Evolutionary conservation across 1,140 invertebrate species (phyloP), one percentile per base, ranked within the genome.

Genomic region (Aphis craccivora): DNA sequence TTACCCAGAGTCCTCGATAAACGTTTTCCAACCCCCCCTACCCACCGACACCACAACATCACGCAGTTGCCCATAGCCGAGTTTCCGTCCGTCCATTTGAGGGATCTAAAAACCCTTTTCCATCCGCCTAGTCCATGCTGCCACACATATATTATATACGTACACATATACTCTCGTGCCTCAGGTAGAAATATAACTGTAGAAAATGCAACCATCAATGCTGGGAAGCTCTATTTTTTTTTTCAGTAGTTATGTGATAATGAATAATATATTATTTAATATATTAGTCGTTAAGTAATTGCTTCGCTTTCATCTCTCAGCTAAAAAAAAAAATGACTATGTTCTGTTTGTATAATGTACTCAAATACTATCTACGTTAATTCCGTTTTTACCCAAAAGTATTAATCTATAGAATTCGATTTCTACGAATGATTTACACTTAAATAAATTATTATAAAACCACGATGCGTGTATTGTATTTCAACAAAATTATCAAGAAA

Each of bases 1-100:
- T 43, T 43, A 90, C 51, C 53, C 45, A 87, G 30, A 14, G 30
- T 35, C 86, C 86, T 48, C 86, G 86, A 87, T 87, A 87, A 87
- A 87, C 86, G 86, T 48, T 48, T 45, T n/a, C 40, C 40, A 6
- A 25, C 83, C 23, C 40, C 25, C 25, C 84, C 84, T 18, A 11
- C 84, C 25, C 25, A 67, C 30, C n/a, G 40, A 45, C 84, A 30
- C 40, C 84, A 67, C 30, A n/a, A 67, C 60, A 67, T 67, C 60
- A 67, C 60, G 30, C 60, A 67, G 60, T 67, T 67, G 60, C 84
- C 84, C 84, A 37, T 40, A 37, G 25, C 40, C 40, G 30, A 86
- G 40, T 86, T 45, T 40, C 35, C 35, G 22, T 45, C 23, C 40
- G 43, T 45, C 81, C 43, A 43, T 45, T 45, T 86, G 25, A 86